phyloP scores from a whole-genome alignment of 2,888 invertebrate species.

The Tortricodes alternella region DNA sequence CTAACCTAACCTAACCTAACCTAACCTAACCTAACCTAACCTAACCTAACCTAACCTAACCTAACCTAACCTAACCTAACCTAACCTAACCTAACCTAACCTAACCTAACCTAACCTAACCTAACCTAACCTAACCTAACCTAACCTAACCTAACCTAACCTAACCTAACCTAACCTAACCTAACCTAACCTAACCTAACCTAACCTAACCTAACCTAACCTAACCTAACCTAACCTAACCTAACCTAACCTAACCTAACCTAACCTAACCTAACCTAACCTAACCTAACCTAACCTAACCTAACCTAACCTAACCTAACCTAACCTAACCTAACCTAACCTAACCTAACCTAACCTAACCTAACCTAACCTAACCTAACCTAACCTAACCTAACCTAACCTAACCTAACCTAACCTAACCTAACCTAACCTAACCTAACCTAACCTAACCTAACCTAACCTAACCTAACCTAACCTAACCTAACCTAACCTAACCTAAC shows the following conservation, averaged over 20 bases:
- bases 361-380: constrained; percentile 34
- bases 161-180: constrained; percentile 35
- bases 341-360: constrained; percentile 34
- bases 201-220: constrained; percentile 36
- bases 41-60: constrained; percentile 40
- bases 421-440: constrained; percentile 39
- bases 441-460: constrained; percentile 36
- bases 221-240: constrained; percentile 35
- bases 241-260: constrained; percentile 31
- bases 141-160: constrained; percentile 38
- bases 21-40: constrained; percentile 26
- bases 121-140: constrained; percentile 33
- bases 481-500: constrained; percentile 31
- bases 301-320: constrained; percentile 27
- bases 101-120: constrained; percentile 34
- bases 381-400: constrained; percentile 37
- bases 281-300: constrained; percentile 30
- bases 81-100: constrained; percentile 38
- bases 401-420: constrained; percentile 39
- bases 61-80: constrained; percentile 37
- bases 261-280: constrained; percentile 32
- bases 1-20: no score
- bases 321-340: constrained; percentile 34
- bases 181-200: constrained; percentile 35
- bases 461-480: constrained; percentile 32